Conservation (phyloP, 1,140 invertebrate species). For the Cotesia chilonis region DNA sequence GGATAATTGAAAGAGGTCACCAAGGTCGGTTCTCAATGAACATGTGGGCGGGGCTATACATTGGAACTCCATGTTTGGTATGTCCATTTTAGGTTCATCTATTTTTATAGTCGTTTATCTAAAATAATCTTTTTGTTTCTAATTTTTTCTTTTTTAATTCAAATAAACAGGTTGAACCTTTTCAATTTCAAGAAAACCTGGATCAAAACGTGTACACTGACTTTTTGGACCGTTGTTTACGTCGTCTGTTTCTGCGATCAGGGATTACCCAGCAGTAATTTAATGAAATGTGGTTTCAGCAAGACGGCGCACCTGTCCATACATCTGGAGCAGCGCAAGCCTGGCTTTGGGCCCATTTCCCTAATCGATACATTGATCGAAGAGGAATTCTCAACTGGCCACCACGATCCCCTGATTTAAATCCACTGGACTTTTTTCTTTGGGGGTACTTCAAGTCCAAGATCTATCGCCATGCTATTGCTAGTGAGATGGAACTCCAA, state of each 20-base stretch:
- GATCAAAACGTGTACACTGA: conserved; percentile 46
- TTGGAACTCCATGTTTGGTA: too few relatives aligned
- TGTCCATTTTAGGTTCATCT: too few relatives aligned
- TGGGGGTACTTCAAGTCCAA: conserved; percentile 53
- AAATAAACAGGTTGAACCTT: conserved; percentile 44
- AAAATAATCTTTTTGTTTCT: too few relatives aligned
- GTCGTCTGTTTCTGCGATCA: conserved; percentile 41
- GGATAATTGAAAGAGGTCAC: too few relatives aligned
- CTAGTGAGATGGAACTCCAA: too few relatives aligned
- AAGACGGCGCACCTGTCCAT: conserved; percentile 33
- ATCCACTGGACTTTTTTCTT: conserved; percentile 58
- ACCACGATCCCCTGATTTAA: conserved; percentile 58
- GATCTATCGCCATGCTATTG: too few relatives aligned
- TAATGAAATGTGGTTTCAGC: conserved; percentile 49
- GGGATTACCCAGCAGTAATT: conserved; percentile 41
- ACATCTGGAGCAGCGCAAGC: conserved; percentile 36
- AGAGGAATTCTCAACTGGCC: conserved; percentile 55
- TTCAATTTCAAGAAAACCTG: conserved; percentile 47
- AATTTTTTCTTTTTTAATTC: too few relatives aligned
- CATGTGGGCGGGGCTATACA: too few relatives aligned
- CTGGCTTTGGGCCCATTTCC: conserved; percentile 48
- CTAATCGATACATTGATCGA: conserved; percentile 55
- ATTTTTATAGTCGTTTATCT: too few relatives aligned
- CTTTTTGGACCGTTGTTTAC: conserved; percentile 46
- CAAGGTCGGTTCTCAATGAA: too few relatives aligned